phyloP scores from a whole-genome alignment of 2,888 invertebrate species.

The Poecilobothrus nobilitatus region DNA sequence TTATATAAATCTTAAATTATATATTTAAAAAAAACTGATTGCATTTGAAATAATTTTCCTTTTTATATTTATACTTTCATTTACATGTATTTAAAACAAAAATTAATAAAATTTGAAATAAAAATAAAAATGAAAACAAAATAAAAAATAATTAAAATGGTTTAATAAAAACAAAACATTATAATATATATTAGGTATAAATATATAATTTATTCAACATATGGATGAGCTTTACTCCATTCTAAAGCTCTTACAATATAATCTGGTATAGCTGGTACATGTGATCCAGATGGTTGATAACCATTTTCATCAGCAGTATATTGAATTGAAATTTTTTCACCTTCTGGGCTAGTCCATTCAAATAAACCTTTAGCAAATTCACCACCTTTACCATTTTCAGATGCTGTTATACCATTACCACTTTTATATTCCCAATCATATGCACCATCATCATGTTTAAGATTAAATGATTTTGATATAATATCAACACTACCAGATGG shows the following conservation, averaged over 20 bases:
- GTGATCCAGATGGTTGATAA: slow-evolving; percentile 29
- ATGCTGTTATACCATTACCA: slow-evolving; percentile 28
- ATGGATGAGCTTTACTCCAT: slow-evolving; percentile 33
- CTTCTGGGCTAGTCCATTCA: slow-evolving; percentile 33
- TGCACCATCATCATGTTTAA: slow-evolving; percentile 26
- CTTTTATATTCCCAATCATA: slow-evolving; percentile 30
- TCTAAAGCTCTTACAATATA: slow-evolving; percentile 32
- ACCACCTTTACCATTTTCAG: slow-evolving; percentile 30
- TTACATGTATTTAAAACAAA: too few relatives aligned
- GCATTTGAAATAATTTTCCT: too few relatives aligned
- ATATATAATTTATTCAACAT: background rate
- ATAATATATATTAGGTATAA: too few relatives aligned
- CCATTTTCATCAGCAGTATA: slow-evolving; percentile 36
- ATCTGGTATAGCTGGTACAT: slow-evolving; percentile 32
- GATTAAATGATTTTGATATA: background rate
- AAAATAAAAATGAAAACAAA: background rate
- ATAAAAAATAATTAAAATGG: background rate
- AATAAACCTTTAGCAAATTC: slow-evolving; percentile 33
- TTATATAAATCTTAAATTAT: too few relatives aligned
- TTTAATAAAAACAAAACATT: background rate
- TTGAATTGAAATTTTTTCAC: slow-evolving; percentile 28
- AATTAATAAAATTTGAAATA: too few relatives aligned
- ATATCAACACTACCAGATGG: background rate
- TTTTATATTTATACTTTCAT: too few relatives aligned
- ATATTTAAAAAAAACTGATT: too few relatives aligned